Conservation (phyloP, 2,888 invertebrate species). For the Trisateles emortualis region DNA sequence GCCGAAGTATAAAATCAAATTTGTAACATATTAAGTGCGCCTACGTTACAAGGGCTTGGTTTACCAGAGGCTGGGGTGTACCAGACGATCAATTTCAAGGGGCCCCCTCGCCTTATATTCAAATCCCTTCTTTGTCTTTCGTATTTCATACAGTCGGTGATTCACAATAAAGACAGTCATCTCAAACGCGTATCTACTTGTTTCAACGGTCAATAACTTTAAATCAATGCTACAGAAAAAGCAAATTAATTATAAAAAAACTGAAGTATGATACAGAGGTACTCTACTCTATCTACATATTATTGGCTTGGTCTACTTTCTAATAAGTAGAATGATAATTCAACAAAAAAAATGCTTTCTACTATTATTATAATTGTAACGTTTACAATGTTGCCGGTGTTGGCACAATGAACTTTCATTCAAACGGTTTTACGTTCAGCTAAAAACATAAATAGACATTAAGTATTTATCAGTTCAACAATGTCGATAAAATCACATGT, state of each 20-base stretch:
- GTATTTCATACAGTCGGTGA: conserved; percentile 78
- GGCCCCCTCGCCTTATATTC: conserved; percentile 80
- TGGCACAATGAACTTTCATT: conserved; percentile 41
- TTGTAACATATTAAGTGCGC: conserved; percentile 78
- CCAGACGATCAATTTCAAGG: conserved; percentile 84
- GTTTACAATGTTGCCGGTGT: conserved; percentile 9
- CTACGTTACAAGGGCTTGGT: conserved; percentile 71
- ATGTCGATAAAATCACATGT: conserved; percentile 16
- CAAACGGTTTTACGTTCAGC: conserved; percentile 7
- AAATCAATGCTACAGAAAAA: conserved; percentile 24
- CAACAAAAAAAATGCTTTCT: conserved; percentile 21
- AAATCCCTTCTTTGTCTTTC: conserved; percentile 85
- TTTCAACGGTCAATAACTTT: conserved; percentile 40
- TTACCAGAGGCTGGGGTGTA: conserved; percentile 81
- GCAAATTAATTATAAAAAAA: conserved; percentile 14
- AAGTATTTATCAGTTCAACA: conserved; percentile 3
- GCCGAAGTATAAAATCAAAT: conserved; percentile 74
- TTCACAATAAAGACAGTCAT: conserved; percentile 68
- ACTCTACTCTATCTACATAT: background rate
- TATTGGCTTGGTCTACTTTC: no score
- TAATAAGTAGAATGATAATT: conserved; percentile 16
- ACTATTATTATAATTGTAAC: conserved; percentile 20
- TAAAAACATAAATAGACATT: conserved; percentile 4
- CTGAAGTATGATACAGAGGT: conserved; percentile 4
- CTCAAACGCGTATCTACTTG: conserved; percentile 46